Percentiles rank a stretch among this genome's conserved stretches.
Evolutionary conservation across 2,113 vertebrate species (phyloP).

Genomic region (Ophthalmolycus amberensis): DNA sequence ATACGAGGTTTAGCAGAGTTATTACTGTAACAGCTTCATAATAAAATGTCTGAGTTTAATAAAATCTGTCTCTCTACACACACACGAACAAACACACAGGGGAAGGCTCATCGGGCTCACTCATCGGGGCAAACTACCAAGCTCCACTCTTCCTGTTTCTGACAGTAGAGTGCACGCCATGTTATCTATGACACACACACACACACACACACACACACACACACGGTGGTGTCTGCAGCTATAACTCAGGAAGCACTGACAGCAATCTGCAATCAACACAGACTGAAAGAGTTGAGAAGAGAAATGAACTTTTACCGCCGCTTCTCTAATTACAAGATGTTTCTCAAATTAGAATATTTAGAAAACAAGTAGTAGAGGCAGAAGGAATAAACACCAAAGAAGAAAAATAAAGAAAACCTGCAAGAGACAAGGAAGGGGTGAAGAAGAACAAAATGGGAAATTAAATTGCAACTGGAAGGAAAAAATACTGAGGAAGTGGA

Average conservation of each 20-base stretch:
- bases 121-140: slow-evolving; percentile 61
- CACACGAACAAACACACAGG: slow-evolving; percentile 19
- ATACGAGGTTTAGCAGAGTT: background rate
- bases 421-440: background rate
- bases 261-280: slow-evolving; percentile 45
- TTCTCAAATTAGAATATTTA: background rate
- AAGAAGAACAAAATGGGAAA: background rate
- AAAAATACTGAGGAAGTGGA: slow-evolving; percentile 35
- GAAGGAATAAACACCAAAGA: background rate
- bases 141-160: slow-evolving; percentile 73
- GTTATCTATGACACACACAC: slow-evolving; percentile 65
- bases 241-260: slow-evolving; percentile 60
- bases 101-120: background rate
- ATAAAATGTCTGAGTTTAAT: slow-evolving; percentile 27
- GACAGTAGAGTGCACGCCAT: slow-evolving; percentile 57
- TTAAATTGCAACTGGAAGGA: background rate
- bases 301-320: background rate
- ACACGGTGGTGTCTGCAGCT: background rate
- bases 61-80: background rate
- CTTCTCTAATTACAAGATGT: slow-evolving; percentile 14
- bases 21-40: slow-evolving; percentile 18
- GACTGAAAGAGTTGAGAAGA: slow-evolving; percentile 3
- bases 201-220: slow-evolving; percentile 35
- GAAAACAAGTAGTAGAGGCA: background rate
- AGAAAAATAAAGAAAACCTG: background rate